Evolutionary conservation across 2,797 vertebrate genomes (phyloP), one percentile per base, ranked within the genome.

Genomic region (Acanthurus tractus): DNA sequence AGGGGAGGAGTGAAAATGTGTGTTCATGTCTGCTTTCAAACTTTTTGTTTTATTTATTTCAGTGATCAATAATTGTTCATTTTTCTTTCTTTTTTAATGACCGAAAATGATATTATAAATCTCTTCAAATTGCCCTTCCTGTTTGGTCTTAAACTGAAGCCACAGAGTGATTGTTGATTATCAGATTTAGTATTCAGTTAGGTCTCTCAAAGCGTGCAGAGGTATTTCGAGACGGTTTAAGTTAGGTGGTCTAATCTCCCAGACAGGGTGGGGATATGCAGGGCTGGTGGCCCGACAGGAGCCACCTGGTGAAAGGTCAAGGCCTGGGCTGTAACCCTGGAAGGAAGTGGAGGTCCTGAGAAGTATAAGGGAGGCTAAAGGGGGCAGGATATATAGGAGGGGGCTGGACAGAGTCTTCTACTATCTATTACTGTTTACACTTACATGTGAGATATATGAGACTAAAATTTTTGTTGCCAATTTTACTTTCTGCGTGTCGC

Each of bases 261-360:
- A 77, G 81, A 78, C 86, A 53, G 70, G 46, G 62, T 56, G 42
- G 56, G 56, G 78, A 67, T 72, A 71, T 79, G 67, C 38, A 42
- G 63, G 49, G 34, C 40, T 58, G 67, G 93, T 92, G 91, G 90
- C 90, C 89, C 88, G 90, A 95, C 93, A 92, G 95, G 94, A 93
- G 85, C 82, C 78, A 84, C 84, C 88, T 92, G 91, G 91, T 93
- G 92, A 96, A 95, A 96, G 94, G 94, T 94, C 93, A 87, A 90
- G 92, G 94, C 86, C 93, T 96, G 95, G 95, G 87, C 92, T 90
- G 62, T 96, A 95, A 95, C 95, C 94, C 94, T 94, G 91, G 96
- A 95, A 97, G 97, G 96, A 97, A 96, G 93, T 91, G 89, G 89
- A 92, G 91, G 81, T 82, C 74, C 86, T 67, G 79, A 72, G 69